These are phyloP conservation scores for Vicugna pacos DNA, from an alignment of 2,113 vertebrate species.

Conservation along the genomic window DNA sequence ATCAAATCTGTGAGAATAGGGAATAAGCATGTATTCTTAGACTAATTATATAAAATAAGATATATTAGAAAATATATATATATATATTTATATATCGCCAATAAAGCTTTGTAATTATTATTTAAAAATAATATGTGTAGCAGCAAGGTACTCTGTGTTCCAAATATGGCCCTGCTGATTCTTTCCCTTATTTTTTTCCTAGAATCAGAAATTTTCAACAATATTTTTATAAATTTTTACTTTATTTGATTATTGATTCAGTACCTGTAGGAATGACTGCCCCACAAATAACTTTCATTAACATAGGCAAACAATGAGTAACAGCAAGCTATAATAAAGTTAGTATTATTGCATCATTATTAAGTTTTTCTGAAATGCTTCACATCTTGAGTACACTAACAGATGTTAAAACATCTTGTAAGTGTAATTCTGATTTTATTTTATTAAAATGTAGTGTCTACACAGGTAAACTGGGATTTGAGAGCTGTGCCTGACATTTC, in stretches of 20 bases:
- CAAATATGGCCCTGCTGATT: not conserved
- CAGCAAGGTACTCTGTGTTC: not conserved
- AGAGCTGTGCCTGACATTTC: conserved; percentile 82
- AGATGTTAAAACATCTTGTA: conserved; percentile 73
- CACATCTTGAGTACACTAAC: not conserved
- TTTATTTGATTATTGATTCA: conserved; percentile 47
- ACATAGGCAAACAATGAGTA: conserved; percentile 51
- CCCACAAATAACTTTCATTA: conserved; percentile 18
- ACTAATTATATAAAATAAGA: not conserved
- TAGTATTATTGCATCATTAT: conserved; percentile 57
- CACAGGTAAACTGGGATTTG: conserved; percentile 57
- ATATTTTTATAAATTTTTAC: not conserved
- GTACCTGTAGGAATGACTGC: not conserved
- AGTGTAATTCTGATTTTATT: conserved; percentile 64
- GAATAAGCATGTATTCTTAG: not conserved
- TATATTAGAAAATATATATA: not conserved
- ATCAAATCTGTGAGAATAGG: not conserved
- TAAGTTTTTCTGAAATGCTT: conserved; percentile 31
- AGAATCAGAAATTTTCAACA: not conserved
- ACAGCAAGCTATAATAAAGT: conserved; percentile 25
- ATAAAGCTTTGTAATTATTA: not conserved
- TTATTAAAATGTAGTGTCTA: conserved; percentile 47
- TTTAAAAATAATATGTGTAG: not conserved
- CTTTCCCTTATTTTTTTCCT: not conserved
- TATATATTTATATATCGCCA: not conserved